Evolutionary conservation across 2,113 vertebrate species (phyloP).

Genomic region (Phodopus roborovskii): DNA sequence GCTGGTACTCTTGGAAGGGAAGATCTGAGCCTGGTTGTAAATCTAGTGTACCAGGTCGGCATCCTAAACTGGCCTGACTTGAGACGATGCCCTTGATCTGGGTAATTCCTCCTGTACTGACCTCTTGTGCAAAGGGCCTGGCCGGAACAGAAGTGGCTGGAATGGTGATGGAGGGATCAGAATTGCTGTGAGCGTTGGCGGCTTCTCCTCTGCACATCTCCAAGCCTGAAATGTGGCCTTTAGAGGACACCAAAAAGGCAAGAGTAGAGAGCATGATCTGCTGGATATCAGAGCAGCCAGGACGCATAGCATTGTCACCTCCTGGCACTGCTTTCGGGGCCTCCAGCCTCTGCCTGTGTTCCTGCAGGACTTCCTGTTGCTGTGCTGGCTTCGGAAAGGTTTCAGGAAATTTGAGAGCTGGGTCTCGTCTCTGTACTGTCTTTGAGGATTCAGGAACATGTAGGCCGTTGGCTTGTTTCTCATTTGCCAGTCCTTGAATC

Average conservation of each 20-base stretch:
- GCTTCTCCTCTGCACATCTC: background rate
- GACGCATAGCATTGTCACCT: conserved; percentile 54
- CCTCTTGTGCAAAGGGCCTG: conserved; percentile 3
- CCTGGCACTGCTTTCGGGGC: conserved; percentile 57
- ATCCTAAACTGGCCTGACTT: conserved; percentile 6
- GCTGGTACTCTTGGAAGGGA: background rate
- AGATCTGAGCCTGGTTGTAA: background rate
- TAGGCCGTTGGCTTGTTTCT: conserved; percentile 62
- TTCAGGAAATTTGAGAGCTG: conserved; percentile 69
- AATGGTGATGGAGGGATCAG: background rate
- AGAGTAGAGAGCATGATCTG: background rate
- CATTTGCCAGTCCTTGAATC: conserved; percentile 69
- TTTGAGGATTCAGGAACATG: conserved; percentile 68
- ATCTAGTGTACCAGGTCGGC: background rate
- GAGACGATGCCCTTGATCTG: background rate
- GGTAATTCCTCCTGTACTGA: conserved; percentile 22
- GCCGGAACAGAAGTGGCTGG: background rate
- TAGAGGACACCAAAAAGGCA: background rate
- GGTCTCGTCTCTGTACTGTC: conserved; percentile 65
- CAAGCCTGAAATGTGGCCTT: background rate
- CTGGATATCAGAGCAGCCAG: background rate
- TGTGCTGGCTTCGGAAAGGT: conserved; percentile 1
- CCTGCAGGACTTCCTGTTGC: conserved; percentile 35
- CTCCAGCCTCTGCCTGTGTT: background rate
- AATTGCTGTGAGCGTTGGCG: background rate